Evolutionary conservation across 2,113 vertebrate genomes (phyloP).

Genomic region (Pandion haliaetus): DNA sequence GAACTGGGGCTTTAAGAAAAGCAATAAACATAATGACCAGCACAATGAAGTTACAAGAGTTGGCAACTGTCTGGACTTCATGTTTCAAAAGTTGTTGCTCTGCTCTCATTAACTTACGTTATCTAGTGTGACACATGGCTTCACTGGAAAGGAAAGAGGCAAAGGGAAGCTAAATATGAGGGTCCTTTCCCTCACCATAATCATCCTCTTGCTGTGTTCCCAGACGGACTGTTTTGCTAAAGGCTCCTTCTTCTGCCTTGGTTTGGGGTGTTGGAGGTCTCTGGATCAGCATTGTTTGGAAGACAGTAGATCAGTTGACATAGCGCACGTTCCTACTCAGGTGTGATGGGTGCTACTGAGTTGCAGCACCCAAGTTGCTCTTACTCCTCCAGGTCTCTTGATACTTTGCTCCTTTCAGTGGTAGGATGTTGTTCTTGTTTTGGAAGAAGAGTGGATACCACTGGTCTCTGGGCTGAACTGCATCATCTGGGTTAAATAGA

Average conservation of each 20-base stretch:
- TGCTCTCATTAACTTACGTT: not conserved
- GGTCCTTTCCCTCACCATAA: not conserved
- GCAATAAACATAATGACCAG: not conserved
- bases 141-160: not conserved
- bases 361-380: not conserved
- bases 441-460: not conserved
- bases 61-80: not conserved
- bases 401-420: not conserved
- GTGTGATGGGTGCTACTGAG: not conserved
- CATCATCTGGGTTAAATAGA: constrained; percentile 2
- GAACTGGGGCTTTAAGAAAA: not conserved
- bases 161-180: not conserved
- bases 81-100: not conserved
- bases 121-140: not conserved
- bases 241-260: not conserved
- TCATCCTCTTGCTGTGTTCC: not conserved
- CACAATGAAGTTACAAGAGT: not conserved
- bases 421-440: not conserved
- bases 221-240: not conserved
- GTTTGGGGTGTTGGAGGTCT: not conserved
- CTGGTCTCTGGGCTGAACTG: not conserved
- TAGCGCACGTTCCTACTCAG: rapidly evolving
- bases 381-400: not conserved
- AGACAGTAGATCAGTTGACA: not conserved
- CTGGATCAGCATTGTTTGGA: not conserved